Conservation (phyloP, 1,140 invertebrate genomes). For the Schmidtea mediterranea region DNA sequence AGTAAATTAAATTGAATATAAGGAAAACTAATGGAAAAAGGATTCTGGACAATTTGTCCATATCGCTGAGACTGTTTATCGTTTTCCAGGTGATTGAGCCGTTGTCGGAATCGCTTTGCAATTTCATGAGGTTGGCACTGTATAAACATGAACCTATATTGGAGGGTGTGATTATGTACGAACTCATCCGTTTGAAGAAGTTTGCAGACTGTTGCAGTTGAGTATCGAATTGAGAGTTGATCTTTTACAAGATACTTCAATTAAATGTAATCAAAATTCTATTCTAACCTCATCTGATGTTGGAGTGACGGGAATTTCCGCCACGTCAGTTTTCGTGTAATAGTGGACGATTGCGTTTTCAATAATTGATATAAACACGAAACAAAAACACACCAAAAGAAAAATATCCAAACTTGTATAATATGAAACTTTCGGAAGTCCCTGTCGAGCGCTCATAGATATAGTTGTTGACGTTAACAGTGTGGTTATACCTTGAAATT, state of each 20-base stretch:
- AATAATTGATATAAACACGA: constrained; percentile 62
- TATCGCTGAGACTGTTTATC: constrained; percentile 11
- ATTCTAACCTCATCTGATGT: not conserved
- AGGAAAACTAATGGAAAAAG: constrained; percentile 26
- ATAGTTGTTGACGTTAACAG: constrained; percentile 36
- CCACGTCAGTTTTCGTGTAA: constrained; percentile 42
- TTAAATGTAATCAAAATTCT: not conserved
- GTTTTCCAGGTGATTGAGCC: too few species aligned
- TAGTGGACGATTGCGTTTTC: constrained; percentile 81
- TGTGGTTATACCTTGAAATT: constrained; percentile 34
- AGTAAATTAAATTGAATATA: constrained; percentile 25
- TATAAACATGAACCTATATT: not conserved
- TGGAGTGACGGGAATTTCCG: constrained; percentile 6
- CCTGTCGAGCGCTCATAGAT: constrained; percentile 33
- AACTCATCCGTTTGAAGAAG: not conserved
- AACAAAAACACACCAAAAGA: constrained; percentile 65
- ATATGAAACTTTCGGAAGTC: constrained; percentile 38
- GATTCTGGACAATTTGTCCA: constrained; percentile 26
- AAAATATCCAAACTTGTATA: constrained; percentile 74
- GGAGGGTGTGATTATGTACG: not conserved
- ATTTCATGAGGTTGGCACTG: not conserved
- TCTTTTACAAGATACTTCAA: not conserved
- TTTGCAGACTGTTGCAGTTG: not conserved
- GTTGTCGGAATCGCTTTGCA: too few species aligned
- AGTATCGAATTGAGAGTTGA: too few species aligned